Evolutionary conservation across 2,888 invertebrate genomes (phyloP), one percentile per base, ranked within the genome.

Genomic region (Luperina testacea): DNA sequence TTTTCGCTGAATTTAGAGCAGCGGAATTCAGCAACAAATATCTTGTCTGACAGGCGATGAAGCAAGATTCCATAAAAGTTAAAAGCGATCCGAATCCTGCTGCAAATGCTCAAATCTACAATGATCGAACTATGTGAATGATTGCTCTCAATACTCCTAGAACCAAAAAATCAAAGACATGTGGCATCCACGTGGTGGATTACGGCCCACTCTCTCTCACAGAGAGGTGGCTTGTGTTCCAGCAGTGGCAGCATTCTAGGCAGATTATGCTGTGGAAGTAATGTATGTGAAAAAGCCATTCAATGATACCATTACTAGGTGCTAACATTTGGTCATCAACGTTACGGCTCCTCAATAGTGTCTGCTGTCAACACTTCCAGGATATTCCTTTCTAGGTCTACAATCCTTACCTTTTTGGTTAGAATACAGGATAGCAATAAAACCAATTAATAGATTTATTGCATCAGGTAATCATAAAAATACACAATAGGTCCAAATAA

Each of bases 391-490:
- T 20, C 45, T 6, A 53, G 2, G 20, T 53, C 11, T 17, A 6
- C 4, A 1, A 20, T 42, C 27, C 0, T 17, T 38, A 57, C 8
- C 3, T 32, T 48, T 57, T 68, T 63, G 15, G 24, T 7, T 38
- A 38, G 6, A 32, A 51, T 15, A 32, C 1, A 20, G 51, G 24
- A 51, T 20, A 45, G 17, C 27, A 27, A 61, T 74, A 38, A 38
- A 73, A 6, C 1, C 13, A n/a, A 63, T 32, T 32, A 20, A 63
- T 70, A 7, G 32, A 45, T 70, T 45, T 61, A 76, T 70, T 70
- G 82, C 59, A 15, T 70, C 4, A 68, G 75, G 75, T 13, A 57
- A 76, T 53, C 76, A 74, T 68, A 32, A 72, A 80, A 81, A 57
- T 61, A 71, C 27, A 70, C 51, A 67, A n/a, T 27, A 65, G 17